Percentiles rank a stretch among this genome's conserved stretches.
Conservation (phyloP, 2,113 vertebrate genomes). For the Gadus macrocephalus region DNA sequence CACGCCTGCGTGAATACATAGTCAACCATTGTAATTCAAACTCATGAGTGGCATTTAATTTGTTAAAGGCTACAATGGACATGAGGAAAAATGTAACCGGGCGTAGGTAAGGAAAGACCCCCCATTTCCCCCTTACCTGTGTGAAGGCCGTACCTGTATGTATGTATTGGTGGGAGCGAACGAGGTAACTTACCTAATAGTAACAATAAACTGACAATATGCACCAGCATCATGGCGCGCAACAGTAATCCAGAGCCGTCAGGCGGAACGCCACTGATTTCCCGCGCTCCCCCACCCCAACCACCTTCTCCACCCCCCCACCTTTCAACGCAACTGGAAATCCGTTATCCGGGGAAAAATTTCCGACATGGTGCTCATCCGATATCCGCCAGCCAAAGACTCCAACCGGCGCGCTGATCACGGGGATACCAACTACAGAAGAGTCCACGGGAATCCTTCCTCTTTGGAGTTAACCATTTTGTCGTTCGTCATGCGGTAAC, state of each 20-base stretch:
- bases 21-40: too few species aligned
- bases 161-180: background rate
- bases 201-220: conserved; percentile 59
- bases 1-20: too few species aligned
- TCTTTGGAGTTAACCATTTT: too few species aligned
- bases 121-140: too few species aligned
- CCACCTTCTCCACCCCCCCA: conserved; percentile 1
- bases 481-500: too few species aligned
- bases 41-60: too few species aligned
- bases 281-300: conserved; percentile 21
- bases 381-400: conserved; percentile 12
- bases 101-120: too few species aligned
- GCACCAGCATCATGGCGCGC: conserved; percentile 61
- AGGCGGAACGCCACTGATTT: conserved; percentile 3
- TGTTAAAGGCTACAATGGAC: too few species aligned
- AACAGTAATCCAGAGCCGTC: conserved; percentile 40
- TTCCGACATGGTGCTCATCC: conserved; percentile 32
- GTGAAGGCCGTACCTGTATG: conserved; percentile 7
- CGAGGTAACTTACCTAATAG: conserved; percentile 64
- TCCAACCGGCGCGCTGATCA: conserved; percentile 6
- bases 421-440: background rate
- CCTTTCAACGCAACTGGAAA: conserved; percentile 12
- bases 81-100: too few species aligned
- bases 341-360: background rate
- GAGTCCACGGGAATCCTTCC: too few species aligned